Evolutionary conservation across 2,797 vertebrate genomes (phyloP).

Genomic region (Podarcis lilfordi): DNA sequence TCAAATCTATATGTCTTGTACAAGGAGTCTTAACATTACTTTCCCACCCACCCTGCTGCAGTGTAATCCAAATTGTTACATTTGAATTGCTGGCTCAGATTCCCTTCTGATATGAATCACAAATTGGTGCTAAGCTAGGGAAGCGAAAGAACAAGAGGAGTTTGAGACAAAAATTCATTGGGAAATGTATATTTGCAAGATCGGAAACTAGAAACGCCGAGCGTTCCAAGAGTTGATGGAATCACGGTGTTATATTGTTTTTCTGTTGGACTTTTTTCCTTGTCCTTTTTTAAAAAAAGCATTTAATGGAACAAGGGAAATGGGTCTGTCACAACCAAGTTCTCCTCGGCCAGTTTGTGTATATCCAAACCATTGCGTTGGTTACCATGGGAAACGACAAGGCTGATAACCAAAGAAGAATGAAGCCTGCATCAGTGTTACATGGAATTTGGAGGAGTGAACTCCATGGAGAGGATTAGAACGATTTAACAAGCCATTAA

Average conservation of each 20-base stretch:
- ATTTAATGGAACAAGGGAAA: constrained; percentile 2
- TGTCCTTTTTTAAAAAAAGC: neutral
- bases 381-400: constrained; percentile 66
- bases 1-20: neutral
- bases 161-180: rapidly evolving
- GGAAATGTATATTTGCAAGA: neutral
- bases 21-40: neutral
- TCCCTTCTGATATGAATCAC: neutral
- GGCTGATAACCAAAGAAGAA: constrained; percentile 53
- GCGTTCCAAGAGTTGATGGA: neutral
- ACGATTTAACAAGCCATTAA: constrained; percentile 68
- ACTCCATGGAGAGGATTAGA: constrained; percentile 55
- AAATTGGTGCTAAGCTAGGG: neutral
- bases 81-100: neutral
- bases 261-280: neutral
- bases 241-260: rapidly evolving
- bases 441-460: constrained; percentile 49
- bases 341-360: constrained; percentile 46
- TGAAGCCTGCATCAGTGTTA: constrained; percentile 20
- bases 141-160: neutral
- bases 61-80: neutral
- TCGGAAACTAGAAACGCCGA: neutral
- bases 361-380: constrained; percentile 5
- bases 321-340: constrained; percentile 28
- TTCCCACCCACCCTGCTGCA: neutral